Conservation (phyloP, 2,113 vertebrate species). For the Eonycteris spelaea region DNA sequence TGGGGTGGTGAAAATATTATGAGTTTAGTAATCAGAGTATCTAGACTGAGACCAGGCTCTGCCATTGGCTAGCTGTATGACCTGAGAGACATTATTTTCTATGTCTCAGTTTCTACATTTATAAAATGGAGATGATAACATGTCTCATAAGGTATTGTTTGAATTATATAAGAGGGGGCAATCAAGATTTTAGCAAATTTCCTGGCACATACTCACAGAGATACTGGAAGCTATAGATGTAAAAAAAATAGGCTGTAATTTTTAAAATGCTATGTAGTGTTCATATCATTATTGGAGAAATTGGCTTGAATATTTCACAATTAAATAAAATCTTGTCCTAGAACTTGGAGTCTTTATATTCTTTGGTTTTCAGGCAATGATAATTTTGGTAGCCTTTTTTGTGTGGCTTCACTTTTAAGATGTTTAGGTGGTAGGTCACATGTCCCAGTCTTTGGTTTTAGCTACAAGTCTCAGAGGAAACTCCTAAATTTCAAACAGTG, state of each 20-base stretch:
- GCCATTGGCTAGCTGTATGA: not conserved
- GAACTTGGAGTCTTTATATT: not conserved
- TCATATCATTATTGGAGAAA: not conserved
- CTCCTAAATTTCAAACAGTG: not conserved
- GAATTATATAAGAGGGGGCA: not conserved
- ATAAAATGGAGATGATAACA: not conserved
- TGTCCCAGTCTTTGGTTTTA: not conserved
- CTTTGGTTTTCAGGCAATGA: not conserved
- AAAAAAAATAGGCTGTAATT: not conserved
- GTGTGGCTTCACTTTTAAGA: not conserved
- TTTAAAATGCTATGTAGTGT: not conserved
- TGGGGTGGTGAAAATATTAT: not conserved
- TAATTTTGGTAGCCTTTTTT: not conserved
- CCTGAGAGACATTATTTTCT: not conserved
- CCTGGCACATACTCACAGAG: not conserved
- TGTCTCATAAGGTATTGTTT: not conserved
- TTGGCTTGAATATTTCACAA: not conserved
- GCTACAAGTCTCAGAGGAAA: not conserved
- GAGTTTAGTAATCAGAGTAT: not conserved
- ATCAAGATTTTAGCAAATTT: conserved; percentile 14
- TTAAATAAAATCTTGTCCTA: not conserved
- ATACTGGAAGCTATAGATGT: not conserved
- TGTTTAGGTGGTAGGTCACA: not conserved
- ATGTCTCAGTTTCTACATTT: not conserved
- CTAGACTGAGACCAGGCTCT: not conserved